phyloP scores from a whole-genome alignment of 2,113 vertebrate species.

The Helogale parvula region DNA sequence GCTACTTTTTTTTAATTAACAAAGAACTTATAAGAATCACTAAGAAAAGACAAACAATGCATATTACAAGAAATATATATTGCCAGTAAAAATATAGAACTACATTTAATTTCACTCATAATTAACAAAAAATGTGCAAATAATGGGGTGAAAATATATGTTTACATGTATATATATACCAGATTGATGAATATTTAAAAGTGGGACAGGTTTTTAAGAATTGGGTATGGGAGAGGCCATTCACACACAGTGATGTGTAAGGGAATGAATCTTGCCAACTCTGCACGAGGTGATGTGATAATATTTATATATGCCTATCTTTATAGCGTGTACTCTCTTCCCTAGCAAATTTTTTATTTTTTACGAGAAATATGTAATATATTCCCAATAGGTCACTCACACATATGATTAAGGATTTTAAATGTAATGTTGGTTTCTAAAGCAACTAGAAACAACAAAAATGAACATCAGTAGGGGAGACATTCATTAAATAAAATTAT shows the following conservation, averaged over 20 bases:
- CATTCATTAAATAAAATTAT: not conserved
- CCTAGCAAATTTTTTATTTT: not conserved
- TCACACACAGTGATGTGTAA: not conserved
- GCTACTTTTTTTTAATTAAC: not conserved
- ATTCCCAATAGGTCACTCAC: not conserved
- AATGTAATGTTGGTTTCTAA: constrained; percentile 2
- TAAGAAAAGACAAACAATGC: not conserved
- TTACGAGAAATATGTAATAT: not conserved
- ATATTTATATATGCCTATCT: not conserved
- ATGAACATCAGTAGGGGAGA: not conserved
- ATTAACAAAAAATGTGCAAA: not conserved
- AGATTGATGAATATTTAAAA: not conserved
- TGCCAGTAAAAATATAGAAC: not conserved
- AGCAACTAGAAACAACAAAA: not conserved
- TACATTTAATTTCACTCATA: not conserved
- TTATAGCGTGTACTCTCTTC: not conserved
- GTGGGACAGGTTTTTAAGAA: not conserved
- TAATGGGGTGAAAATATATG: not conserved
- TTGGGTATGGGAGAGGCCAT: not conserved
- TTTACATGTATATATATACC: too few relatives aligned
- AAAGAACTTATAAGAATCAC: not conserved
- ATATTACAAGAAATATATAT: not conserved
- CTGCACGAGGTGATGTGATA: not conserved
- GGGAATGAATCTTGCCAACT: not conserved
- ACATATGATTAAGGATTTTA: not conserved